phyloP scores from a whole-genome alignment of 2,888 invertebrate genomes.

The Lepidochrysops patricia region DNA sequence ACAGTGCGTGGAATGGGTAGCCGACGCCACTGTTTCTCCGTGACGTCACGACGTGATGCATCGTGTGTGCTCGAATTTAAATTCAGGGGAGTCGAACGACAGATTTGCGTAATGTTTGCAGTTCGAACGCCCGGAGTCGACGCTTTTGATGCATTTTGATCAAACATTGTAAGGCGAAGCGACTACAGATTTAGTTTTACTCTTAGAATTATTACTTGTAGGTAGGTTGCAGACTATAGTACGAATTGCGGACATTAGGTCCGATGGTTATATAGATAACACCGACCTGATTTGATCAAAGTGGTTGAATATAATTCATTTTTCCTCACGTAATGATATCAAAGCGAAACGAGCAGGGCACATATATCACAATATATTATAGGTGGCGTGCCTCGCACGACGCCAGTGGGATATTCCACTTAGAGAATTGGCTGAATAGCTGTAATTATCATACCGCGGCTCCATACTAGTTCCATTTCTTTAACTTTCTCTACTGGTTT shows the following conservation, averaged over 20 bases:
- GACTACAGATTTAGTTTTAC: conserved; percentile 26
- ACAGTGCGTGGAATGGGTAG: conserved; percentile 38
- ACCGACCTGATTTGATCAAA: too few species aligned
- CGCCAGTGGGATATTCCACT: conserved; percentile 61
- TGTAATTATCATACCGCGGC: conserved; percentile 25
- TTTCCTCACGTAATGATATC: neutral
- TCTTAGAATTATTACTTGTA: neutral
- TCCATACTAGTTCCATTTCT: neutral
- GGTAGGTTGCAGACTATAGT: too few species aligned
- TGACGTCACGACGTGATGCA: conserved; percentile 46
- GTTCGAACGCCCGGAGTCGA: conserved; percentile 16
- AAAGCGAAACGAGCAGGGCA: conserved; percentile 44
- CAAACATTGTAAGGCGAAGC: too few species aligned
- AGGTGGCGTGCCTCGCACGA: conserved; percentile 54
- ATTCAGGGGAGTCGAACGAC: conserved; percentile 36
- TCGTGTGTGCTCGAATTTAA: conserved; percentile 39
- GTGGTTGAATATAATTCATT: too few species aligned
- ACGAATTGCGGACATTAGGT: too few species aligned
- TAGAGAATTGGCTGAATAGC: conserved; percentile 58
- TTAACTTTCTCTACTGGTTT: neutral
- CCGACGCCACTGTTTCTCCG: conserved; percentile 80
- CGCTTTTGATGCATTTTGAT: neutral
- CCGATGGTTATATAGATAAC: too few species aligned
- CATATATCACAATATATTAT: conserved; percentile 56
- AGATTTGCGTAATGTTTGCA: conserved; percentile 28